These are phyloP conservation scores for Lepidothrix coronata DNA, from an alignment of 2,113 vertebrate genomes.

Conservation along the genomic window DNA sequence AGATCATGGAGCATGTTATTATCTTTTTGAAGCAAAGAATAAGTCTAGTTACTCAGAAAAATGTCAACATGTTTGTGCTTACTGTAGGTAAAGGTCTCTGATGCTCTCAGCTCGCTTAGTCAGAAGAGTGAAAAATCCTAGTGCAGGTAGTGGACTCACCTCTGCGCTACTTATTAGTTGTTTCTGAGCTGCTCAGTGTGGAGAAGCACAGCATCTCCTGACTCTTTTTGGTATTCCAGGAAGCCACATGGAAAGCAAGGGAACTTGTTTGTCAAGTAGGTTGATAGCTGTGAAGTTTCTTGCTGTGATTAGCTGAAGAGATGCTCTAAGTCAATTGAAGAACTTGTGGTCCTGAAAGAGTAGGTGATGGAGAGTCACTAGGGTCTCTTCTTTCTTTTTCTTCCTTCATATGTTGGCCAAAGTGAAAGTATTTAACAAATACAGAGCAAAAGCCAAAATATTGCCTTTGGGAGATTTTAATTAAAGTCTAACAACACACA, in stretches of 20 bases:
- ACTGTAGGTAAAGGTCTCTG: neutral
- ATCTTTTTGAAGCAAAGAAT: neutral
- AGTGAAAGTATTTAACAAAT: neutral
- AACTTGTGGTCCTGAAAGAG: neutral
- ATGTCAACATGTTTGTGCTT: neutral
- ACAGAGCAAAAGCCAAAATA: neutral
- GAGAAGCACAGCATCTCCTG: neutral
- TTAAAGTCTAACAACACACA: neutral
- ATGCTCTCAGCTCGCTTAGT: neutral
- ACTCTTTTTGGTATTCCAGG: neutral
- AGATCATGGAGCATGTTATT: neutral
- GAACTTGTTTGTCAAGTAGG: neutral
- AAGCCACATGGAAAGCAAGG: neutral
- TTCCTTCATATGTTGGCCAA: neutral
- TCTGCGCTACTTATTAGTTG: neutral
- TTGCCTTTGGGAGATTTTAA: neutral
- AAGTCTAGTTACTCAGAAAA: neutral
- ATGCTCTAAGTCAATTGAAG: neutral
- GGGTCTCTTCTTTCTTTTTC: neutral
- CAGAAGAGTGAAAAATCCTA: neutral
- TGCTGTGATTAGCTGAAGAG: neutral
- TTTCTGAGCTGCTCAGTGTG: neutral
- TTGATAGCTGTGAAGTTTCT: neutral
- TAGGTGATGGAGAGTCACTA: neutral
- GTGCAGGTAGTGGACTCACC: neutral